Base-by-base conservation (phyloP, 2,797 vertebrate genomes). In the Silurus aristotelis region DNA sequence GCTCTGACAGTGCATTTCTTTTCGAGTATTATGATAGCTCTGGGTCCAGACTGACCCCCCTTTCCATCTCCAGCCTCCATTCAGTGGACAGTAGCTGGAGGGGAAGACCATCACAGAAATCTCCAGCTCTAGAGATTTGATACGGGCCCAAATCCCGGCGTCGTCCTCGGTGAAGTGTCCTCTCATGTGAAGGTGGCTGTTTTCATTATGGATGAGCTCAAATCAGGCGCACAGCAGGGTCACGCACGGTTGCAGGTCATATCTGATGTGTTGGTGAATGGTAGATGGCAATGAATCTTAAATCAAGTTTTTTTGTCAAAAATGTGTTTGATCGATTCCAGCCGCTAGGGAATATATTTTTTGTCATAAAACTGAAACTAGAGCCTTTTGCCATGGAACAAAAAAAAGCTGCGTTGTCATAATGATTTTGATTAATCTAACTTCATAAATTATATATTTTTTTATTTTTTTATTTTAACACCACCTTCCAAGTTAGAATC, bases 1-100 rank as follows among this genome's bases (percentile, higher is more conserved):
- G 85, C 78, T 84, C 89, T 94, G 93, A 94, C 92, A 94, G 92
- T 91, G 90, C 78, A 88, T 92, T 92, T 90, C 90, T 87, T 90
- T 90, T 87, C 90, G 91, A 88, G 90, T 93, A 93, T 94, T 91
- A 91, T 89, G 87, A 87, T 84, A 85, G 79, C 77, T 17, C 46
- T 67, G 82, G 85, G 67, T 83, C 61, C 84, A 82, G 56, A 84
- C 86, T 87, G 83, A 85, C 89, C 87, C 87, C 86, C 64, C 75
- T 73, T 80, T 91, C 91, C 91, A 92, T 20, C 79, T 77, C 82
- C 58, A 77, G 70, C 75, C 77, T 75, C 92, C 92, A 92, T n/a
- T 91, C 91, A 89, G 46, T 82, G 91, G 89, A 85, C 89, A 88
- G 91, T 90, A 92, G 93, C 93, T 91, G 22, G 89, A 85, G 94